Percentiles rank a stretch among this genome's conserved stretches.
Conservation (phyloP, 2,888 invertebrate species). For the Mythimna lalbum region DNA sequence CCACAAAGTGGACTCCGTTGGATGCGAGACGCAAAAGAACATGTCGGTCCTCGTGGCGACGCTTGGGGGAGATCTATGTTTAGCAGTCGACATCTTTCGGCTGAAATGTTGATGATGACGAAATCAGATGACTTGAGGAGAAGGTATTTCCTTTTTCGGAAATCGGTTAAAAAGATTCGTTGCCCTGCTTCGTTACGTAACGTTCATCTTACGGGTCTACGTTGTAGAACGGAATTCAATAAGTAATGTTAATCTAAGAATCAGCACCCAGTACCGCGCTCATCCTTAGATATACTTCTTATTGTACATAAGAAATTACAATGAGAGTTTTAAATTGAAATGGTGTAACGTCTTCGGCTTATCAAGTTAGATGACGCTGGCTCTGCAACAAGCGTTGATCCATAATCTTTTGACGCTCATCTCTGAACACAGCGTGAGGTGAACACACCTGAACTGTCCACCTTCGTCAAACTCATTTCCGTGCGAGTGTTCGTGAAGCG, state of each 20-base stretch:
- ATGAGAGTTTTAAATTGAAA: background rate
- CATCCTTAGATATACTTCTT: background rate
- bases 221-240: background rate
- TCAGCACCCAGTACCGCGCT: background rate
- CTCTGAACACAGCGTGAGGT: background rate
- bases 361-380: background rate
- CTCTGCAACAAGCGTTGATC: conserved; percentile 3
- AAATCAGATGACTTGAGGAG: too few relatives aligned
- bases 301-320: too few relatives aligned
- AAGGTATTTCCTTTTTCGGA: too few relatives aligned
- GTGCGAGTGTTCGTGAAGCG: conserved; percentile 12
- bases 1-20: too few relatives aligned
- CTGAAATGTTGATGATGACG: too few relatives aligned
- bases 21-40: too few relatives aligned
- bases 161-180: too few relatives aligned
- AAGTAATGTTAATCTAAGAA: background rate
- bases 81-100: too few relatives aligned
- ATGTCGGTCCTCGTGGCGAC: too few relatives aligned
- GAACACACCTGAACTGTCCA: conserved; percentile 4
- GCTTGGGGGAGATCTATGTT: too few relatives aligned
- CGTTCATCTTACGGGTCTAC: background rate
- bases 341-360: too few relatives aligned
- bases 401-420: background rate
- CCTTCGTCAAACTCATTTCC: conserved; percentile 14
- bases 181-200: background rate